A percentile compares a stretch with the other conserved stretches of the same genome.
phyloP scores from a whole-genome alignment of 2,888 invertebrate genomes.

The Platycheirus rosarum region DNA sequence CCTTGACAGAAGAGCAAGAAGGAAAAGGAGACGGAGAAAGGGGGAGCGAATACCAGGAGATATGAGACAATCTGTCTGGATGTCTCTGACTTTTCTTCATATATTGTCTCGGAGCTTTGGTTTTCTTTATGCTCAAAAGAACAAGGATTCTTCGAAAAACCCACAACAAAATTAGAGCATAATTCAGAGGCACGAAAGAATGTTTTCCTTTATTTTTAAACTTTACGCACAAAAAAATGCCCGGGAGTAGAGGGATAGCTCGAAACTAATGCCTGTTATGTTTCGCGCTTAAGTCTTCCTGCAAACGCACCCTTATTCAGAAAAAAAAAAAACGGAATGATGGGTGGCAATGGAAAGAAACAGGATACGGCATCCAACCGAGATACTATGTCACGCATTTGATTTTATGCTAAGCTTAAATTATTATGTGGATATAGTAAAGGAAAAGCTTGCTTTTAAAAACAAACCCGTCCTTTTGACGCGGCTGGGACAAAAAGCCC shows the following conservation, averaged over 20 bases:
- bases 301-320: slow-evolving; percentile 4
- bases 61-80: slow-evolving; percentile 58
- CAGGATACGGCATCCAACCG: slow-evolving; percentile 21
- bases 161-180: slow-evolving; percentile 61
- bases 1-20: slow-evolving; percentile 24
- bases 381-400: slow-evolving; percentile 60
- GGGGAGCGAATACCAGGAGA: background rate
- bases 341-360: slow-evolving; percentile 13
- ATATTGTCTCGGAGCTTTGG: slow-evolving; percentile 30
- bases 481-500: slow-evolving; percentile 21
- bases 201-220: slow-evolving; percentile 42
- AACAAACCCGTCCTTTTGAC: slow-evolving; percentile 26
- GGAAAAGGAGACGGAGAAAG: background rate
- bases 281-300: slow-evolving; percentile 34
- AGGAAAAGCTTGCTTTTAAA: slow-evolving; percentile 43
- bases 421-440: slow-evolving; percentile 55
- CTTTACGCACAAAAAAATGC: slow-evolving; percentile 60
- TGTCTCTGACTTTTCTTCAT: slow-evolving; percentile 54
- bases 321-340: background rate
- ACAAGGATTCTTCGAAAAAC: slow-evolving; percentile 20
- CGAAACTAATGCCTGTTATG: slow-evolving; percentile 60
- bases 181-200: slow-evolving; percentile 55
- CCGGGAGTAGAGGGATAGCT: slow-evolving; percentile 31
- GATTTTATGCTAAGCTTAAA: slow-evolving; percentile 68
- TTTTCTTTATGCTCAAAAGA: background rate